Evolutionary conservation across 2,797 vertebrate species (phyloP), one percentile per base, ranked within the genome.

Genomic region (Arrhamphus sclerolepis): DNA sequence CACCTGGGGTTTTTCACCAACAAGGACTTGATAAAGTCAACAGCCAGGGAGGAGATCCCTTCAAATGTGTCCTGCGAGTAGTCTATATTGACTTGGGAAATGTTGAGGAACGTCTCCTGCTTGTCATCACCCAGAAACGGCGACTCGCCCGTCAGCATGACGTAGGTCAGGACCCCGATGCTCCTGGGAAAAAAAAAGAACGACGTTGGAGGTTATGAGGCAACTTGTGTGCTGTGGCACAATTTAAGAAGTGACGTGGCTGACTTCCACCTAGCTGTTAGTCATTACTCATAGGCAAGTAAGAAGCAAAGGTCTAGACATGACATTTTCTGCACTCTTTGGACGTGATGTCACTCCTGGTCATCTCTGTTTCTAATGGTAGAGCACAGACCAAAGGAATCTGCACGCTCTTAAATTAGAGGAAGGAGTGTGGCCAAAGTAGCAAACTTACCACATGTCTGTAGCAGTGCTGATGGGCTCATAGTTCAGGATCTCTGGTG

Each of bases 71-170:
- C 93, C 39, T 92, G 76, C 0, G 92, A 89, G 76, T 94, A 95
- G 75, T 94, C 91, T 0, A 94, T 73, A 20, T 89, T 93, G 76
- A 93, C 91, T 47, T 93, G 92, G 42, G 94, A 94, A 81, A 95
- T 90, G 86, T 95, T 95, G 28, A 95, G 90, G 80, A 89, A 95
- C 0, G 93, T 95, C 86, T 92, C 84, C 81, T 94, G 94, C 40
- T 94, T 94, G 52, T 87, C 65, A 1, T 93, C 88, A 0, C 93
- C 94, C 75, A 91, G 64, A 80, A 95, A 95, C 0, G 94, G 94
- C 16, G 94, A 95, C 67, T 89, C 87, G 0, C 94, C 93, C 0
- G 94, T 94, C 77, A 95, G 84, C 94, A 95, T 94, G 81, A 93
- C 90, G 17, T 94, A 92, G 43, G 88, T 91, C 77, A 94, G 85